Evolutionary conservation across 2,888 invertebrate genomes (phyloP).

Genomic region (Drosophila borborema): DNA sequence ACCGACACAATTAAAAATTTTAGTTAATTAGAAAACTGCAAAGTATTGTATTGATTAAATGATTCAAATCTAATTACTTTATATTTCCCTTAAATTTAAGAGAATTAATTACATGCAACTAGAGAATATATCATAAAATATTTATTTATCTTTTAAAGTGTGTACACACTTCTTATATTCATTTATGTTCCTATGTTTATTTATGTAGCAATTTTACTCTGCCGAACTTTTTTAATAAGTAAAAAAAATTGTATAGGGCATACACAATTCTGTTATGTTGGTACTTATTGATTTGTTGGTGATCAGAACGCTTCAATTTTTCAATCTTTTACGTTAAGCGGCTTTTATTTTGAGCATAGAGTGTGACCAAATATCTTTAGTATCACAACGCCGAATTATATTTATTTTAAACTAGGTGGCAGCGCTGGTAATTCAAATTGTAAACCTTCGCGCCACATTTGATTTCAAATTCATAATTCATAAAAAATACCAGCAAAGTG

Average conservation of each 20-base stretch:
- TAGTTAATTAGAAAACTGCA: no score
- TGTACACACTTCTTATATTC: conserved; percentile 20
- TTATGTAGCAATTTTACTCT: no score
- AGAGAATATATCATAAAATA: background rate
- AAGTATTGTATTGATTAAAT: no score
- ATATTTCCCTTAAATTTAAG: background rate
- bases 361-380: conserved; percentile 20
- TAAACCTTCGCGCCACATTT: background rate
- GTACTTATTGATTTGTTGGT: no score
- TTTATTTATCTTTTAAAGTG: background rate
- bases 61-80: no score
- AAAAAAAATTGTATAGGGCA: background rate
- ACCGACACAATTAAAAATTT: background rate
- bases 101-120: background rate
- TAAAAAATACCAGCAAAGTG: background rate
- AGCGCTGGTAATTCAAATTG: background rate
- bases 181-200: no score
- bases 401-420: conserved; percentile 13
- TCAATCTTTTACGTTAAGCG: background rate
- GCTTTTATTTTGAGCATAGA: background rate
- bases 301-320: background rate
- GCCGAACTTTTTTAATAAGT: no score
- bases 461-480: background rate
- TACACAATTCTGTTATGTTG: background rate
- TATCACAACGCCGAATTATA: background rate